Evolutionary conservation across 1,140 invertebrate genomes (phyloP).

Genomic region (Matsumurasca onukii): DNA sequence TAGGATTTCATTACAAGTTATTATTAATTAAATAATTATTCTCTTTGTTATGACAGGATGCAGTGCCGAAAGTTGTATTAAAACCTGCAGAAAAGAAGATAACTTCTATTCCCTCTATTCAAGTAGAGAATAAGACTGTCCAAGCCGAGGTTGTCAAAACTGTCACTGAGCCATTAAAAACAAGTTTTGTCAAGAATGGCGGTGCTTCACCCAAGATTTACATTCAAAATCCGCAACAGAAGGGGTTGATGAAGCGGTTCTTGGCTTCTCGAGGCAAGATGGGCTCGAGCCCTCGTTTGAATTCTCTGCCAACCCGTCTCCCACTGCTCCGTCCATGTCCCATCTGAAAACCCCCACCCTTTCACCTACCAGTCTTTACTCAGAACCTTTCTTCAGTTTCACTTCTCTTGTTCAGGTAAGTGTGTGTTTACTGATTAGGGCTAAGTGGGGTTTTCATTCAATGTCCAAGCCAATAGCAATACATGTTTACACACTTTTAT

Average conservation of each 20-base stretch:
- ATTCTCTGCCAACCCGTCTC: constrained; percentile 30
- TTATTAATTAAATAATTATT: too few species aligned
- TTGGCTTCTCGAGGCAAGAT: constrained; percentile 70
- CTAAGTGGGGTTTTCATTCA: background rate
- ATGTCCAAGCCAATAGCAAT: too few species aligned
- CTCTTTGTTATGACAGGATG: too few species aligned
- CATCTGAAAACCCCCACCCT: background rate
- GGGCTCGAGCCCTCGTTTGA: background rate
- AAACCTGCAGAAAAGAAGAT: too few species aligned
- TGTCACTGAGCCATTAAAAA: too few species aligned
- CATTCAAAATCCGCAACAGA: constrained; percentile 60
- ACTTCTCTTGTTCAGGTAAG: constrained; percentile 1
- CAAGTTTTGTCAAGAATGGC: constrained; percentile 45
- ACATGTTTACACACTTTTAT: too few species aligned
- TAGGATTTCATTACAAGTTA: too few species aligned
- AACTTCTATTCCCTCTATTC: too few species aligned
- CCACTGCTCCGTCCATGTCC: background rate
- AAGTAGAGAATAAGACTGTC: too few species aligned
- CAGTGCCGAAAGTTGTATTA: too few species aligned
- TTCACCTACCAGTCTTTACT: background rate
- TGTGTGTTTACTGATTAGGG: background rate
- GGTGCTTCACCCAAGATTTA: constrained; percentile 56
- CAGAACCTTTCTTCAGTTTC: background rate
- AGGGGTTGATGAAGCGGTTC: constrained; percentile 75
- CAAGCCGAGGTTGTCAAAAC: too few species aligned